Conservation (phyloP, 2,888 invertebrate genomes). For the Hydropsyche betteni region DNA sequence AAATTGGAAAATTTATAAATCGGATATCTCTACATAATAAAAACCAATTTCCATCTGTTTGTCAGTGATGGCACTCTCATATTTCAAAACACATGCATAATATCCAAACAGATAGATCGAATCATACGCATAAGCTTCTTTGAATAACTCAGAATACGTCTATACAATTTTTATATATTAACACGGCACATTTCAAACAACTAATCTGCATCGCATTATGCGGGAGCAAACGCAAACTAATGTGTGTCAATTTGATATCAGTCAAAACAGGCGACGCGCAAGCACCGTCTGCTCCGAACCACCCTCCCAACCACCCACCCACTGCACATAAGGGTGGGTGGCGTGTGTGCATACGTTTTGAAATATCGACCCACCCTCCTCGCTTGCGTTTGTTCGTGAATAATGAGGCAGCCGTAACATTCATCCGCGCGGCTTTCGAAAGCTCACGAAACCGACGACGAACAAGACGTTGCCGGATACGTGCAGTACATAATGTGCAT, state of each 20-base stretch:
- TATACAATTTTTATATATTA: too few species aligned
- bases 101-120: background rate
- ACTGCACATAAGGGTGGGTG: background rate
- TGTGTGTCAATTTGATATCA: constrained; percentile 24
- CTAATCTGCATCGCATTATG: too few species aligned
- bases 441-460: constrained; percentile 43
- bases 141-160: too few species aligned
- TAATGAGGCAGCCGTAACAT: constrained; percentile 19
- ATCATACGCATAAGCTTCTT: too few species aligned
- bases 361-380: constrained; percentile 17
- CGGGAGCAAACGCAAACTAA: constrained; percentile 7
- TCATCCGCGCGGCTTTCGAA: constrained; percentile 51
- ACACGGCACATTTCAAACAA: too few species aligned
- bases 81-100: background rate
- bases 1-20: background rate
- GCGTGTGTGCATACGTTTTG: background rate
- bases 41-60: background rate
- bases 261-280: constrained; percentile 15
- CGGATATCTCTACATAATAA: too few species aligned
- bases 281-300: background rate
- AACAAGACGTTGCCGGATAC: constrained; percentile 26
- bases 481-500: constrained; percentile 13
- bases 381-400: constrained; percentile 5
- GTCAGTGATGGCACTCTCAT: background rate
- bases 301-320: background rate